Evolutionary conservation across 2,797 vertebrate species (phyloP).

Genomic region (Lacerta viridis): DNA sequence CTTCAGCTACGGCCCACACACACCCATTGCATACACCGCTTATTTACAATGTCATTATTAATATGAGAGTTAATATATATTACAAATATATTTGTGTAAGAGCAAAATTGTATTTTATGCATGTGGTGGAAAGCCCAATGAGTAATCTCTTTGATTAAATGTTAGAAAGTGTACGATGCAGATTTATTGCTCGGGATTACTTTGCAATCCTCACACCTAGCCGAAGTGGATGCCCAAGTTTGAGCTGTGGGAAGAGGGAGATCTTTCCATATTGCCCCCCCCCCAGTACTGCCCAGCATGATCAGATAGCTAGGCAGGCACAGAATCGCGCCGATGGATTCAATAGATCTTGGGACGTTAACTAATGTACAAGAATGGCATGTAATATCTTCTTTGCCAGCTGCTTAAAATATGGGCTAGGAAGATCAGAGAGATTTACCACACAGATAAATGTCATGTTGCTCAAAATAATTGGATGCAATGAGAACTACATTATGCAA

Average conservation of each 20-base stretch:
- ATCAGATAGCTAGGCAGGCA: background rate
- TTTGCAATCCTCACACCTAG: background rate
- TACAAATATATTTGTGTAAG: background rate
- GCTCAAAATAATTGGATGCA: slow-evolving; percentile 45
- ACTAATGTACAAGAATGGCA: slow-evolving; percentile 12
- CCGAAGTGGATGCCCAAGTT: background rate
- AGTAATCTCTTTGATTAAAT: slow-evolving; percentile 2
- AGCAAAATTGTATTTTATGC: slow-evolving; percentile 5
- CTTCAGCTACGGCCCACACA: background rate
- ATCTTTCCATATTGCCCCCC: background rate
- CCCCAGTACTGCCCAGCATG: too few relatives aligned
- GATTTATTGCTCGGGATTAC: background rate
- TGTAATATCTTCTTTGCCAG: slow-evolving; percentile 38
- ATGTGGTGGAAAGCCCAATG: background rate
- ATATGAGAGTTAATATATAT: slow-evolving; percentile 3
- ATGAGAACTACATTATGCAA: slow-evolving; percentile 57
- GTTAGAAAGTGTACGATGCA: background rate
- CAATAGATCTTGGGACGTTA: background rate
- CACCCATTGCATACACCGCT: too few relatives aligned
- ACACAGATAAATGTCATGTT: slow-evolving; percentile 56
- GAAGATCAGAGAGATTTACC: slow-evolving; percentile 67
- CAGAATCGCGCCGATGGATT: background rate
- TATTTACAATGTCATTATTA: background rate
- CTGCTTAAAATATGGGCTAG: slow-evolving; percentile 57
- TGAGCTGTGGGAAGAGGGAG: background rate